Conservation (phyloP, 2,888 invertebrate species). For the Subacronicta megacephala region DNA sequence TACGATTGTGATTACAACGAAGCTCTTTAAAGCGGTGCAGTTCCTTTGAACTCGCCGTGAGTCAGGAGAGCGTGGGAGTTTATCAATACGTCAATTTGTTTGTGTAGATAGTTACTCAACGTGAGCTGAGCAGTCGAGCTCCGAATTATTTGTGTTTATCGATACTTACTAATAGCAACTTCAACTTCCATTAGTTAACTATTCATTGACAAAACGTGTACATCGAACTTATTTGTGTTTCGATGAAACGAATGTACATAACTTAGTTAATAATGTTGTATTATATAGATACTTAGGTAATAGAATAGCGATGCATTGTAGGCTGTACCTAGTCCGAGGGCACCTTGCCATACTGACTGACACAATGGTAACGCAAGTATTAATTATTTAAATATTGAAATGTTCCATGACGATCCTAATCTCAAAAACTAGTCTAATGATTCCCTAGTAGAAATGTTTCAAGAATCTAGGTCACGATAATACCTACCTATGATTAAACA, state of each 20-base stretch:
- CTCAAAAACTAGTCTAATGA: constrained; percentile 63
- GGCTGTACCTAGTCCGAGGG: constrained; percentile 37
- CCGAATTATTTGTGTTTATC: constrained; percentile 34
- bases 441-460: constrained; percentile 40
- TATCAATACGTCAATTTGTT: constrained; percentile 12
- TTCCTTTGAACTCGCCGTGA: constrained; percentile 7
- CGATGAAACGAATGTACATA: constrained; percentile 40
- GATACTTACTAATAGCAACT: constrained; percentile 31
- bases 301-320: constrained; percentile 32
- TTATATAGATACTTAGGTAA: constrained; percentile 8
- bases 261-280: constrained; percentile 24
- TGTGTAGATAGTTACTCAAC: constrained; percentile 9
- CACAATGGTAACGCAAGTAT: constrained; percentile 53
- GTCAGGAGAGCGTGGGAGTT: constrained; percentile 14
- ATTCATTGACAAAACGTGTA: constrained; percentile 19
- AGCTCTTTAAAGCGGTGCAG: constrained; percentile 5
- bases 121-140: constrained; percentile 17
- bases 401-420: constrained; percentile 52
- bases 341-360: constrained; percentile 57
- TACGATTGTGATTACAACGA: constrained; percentile 8
- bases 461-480: constrained; percentile 16
- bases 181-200: constrained; percentile 45
- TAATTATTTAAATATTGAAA: constrained; percentile 47
- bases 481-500: constrained; percentile 7
- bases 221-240: constrained; percentile 29